Evolutionary conservation across 2,888 invertebrate genomes (phyloP).

Genomic region (Sericinus montela): DNA sequence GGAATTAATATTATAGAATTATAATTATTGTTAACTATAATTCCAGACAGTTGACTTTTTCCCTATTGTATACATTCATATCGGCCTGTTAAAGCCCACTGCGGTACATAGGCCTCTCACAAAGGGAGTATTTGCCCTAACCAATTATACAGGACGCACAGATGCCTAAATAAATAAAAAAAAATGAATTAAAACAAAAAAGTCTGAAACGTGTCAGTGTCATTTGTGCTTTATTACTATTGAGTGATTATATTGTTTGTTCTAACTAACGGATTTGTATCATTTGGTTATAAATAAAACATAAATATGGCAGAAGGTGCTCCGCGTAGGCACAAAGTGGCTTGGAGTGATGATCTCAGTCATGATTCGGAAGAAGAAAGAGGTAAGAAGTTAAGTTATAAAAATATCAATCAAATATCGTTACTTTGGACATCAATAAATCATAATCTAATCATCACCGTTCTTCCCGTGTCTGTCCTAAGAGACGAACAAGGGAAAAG

Average conservation of each 20-base stretch:
- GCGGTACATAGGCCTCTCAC: too few relatives aligned
- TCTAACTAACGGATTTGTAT: background rate
- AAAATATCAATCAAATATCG: too few relatives aligned
- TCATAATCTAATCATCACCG: too few relatives aligned
- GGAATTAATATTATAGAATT: too few relatives aligned
- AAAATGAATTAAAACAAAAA: background rate
- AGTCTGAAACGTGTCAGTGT: background rate
- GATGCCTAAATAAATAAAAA: background rate
- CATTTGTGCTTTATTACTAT: background rate
- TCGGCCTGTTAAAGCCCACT: too few relatives aligned
- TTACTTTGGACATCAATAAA: too few relatives aligned
- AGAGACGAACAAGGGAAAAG: too few relatives aligned
- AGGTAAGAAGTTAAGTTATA: slow-evolving; percentile 49
- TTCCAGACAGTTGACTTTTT: too few relatives aligned
- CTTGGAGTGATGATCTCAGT: slow-evolving; percentile 74
- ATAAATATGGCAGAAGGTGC: slow-evolving; percentile 34
- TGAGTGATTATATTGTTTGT: background rate
- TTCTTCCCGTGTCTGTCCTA: too few relatives aligned
- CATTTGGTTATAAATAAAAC: background rate
- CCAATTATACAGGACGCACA: background rate
- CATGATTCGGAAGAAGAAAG: slow-evolving; percentile 72
- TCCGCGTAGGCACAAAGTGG: slow-evolving; percentile 47
- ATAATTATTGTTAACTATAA: too few relatives aligned
- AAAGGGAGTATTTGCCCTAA: too few relatives aligned
- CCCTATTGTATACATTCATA: too few relatives aligned